Evolutionary conservation across 1,140 invertebrate species (phyloP).

Genomic region (Bombus vancouverensis): DNA sequence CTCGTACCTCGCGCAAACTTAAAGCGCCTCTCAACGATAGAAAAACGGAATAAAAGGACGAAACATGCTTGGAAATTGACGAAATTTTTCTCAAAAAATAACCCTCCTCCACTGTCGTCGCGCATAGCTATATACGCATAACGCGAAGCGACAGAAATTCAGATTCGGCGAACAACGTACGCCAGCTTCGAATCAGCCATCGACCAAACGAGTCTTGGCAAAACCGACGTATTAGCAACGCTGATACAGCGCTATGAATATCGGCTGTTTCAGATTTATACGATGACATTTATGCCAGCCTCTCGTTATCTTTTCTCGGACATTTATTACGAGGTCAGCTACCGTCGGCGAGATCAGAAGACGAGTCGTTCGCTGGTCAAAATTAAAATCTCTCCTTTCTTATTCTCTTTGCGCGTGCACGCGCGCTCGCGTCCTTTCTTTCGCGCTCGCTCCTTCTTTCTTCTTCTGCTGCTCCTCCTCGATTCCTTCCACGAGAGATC

Average conservation of each 20-base stretch:
- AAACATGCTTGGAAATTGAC: too few species aligned
- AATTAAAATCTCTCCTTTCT: constrained; percentile 62
- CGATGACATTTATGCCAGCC: constrained; percentile 30
- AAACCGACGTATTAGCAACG: not conserved
- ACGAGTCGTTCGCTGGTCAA: constrained; percentile 52
- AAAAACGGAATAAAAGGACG: too few species aligned
- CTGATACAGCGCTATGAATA: not conserved
- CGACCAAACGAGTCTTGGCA: not conserved
- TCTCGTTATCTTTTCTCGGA: constrained; percentile 61
- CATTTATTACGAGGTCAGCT: constrained; percentile 58
- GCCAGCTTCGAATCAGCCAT: not conserved
- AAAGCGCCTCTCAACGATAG: too few species aligned
- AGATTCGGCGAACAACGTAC: not conserved
- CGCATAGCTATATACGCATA: accelerated
- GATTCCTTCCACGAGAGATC: not conserved
- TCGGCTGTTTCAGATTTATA: constrained; percentile 53
- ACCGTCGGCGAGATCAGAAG: constrained; percentile 69
- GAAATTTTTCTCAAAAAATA: not conserved
- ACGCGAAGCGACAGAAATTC: not conserved
- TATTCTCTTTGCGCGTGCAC: too few species aligned
- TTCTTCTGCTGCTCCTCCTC: not conserved
- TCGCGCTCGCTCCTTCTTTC: not conserved
- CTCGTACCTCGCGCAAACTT: too few species aligned
- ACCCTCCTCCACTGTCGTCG: too few species aligned
- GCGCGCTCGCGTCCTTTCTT: not conserved